These are phyloP conservation scores for Chaetoderma sp. DNA, from an alignment of 2,888 invertebrate genomes.

Conservation along the genomic window DNA sequence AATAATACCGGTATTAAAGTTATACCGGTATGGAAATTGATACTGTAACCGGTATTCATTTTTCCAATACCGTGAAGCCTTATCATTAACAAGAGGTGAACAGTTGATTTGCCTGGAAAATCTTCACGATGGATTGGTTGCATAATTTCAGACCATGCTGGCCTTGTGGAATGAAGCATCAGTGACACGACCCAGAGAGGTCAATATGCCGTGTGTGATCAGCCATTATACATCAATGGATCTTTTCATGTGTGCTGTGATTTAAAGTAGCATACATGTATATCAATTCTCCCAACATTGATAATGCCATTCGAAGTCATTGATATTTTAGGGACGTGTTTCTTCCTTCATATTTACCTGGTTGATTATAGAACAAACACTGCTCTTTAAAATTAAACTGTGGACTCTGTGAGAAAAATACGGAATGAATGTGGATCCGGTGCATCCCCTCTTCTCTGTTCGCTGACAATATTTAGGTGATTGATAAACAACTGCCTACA, in stretches of 20 bases:
- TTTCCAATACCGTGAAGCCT: too few relatives aligned
- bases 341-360: too few relatives aligned
- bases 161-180: background rate
- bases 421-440: too few relatives aligned
- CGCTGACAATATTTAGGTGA: too few relatives aligned
- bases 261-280: slow-evolving; percentile 16
- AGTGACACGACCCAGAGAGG: slow-evolving; percentile 13
- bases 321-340: background rate
- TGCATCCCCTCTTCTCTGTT: too few relatives aligned
- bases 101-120: slow-evolving; percentile 23
- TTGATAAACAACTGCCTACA: too few relatives aligned
- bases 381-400: too few relatives aligned
- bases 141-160: slow-evolving; percentile 18
- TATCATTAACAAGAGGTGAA: slow-evolving; percentile 33
- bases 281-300: slow-evolving; percentile 16
- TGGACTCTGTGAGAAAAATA: too few relatives aligned
- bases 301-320: background rate
- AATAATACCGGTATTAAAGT: too few relatives aligned
- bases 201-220: slow-evolving; percentile 8
- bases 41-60: too few relatives aligned
- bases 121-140: slow-evolving; percentile 10
- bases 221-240: background rate
- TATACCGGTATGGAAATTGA: too few relatives aligned
- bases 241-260: background rate
- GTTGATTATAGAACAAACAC: too few relatives aligned